Base-by-base conservation (phyloP, 1,140 invertebrate genomes). In the Globodera rostochiensis region DNA sequence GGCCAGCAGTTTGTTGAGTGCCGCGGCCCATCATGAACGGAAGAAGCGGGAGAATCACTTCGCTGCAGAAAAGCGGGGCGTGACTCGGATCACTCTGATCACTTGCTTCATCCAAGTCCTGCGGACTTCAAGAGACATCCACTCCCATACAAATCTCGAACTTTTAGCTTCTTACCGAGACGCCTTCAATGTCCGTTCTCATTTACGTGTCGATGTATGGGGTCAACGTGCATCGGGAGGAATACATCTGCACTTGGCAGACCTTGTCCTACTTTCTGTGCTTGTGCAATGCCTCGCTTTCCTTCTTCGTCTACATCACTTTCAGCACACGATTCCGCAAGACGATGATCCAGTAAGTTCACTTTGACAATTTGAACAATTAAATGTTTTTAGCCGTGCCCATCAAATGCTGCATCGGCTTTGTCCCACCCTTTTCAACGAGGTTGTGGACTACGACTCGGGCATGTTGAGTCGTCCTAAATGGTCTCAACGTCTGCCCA, bases 271-370 rank as follows among this genome's bases (percentile, higher is more conserved):
- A 81, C 47, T 88, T 88, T 74, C 76, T 88, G 66, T 87, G 83
- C 69, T 69, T 89, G 13, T 88, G 85, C 79, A 88, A 89, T 73
- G 84, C 84, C 45, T 86, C 84, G 9, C 76, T 88, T 19, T 88
- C 87, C 21, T 88, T 88, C 74, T 89, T 89, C 79, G 85, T 89
- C 45, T 88, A 88, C 70, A 79, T 87, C 19, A 79, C 80, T n/a
- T 87, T 88, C 70, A 86, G 84, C 21, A 80, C 79, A 45, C 83
- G 88, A 13, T 88, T 88, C 77, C 80, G 87, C 53, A 77, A 86
- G 36, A 80, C 84, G n/a, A 84, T 84, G 69, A 74, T 84, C 60
- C 74, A 78, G 82, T 83, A n/a, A 74, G 82, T 74, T 66, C 36
- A 1, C 7, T 6, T 71, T 36, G 11, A 45, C 9, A 25, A 6